phyloP scores from a whole-genome alignment of 2,888 invertebrate species.

The Lycaena phlaeas region DNA sequence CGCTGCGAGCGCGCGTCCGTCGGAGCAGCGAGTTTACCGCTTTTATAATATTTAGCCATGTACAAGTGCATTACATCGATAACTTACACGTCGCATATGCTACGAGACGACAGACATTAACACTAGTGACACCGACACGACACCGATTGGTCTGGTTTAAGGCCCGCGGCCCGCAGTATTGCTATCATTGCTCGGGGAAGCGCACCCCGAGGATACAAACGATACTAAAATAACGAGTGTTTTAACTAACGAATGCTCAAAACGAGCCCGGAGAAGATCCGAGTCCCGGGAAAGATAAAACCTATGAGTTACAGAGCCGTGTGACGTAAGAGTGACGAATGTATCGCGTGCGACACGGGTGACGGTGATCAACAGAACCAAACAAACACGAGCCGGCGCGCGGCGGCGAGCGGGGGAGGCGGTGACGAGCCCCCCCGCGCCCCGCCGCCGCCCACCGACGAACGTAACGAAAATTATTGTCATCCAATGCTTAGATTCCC shows the following conservation, averaged over 20 bases:
- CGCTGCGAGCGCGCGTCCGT: slow-evolving; percentile 5
- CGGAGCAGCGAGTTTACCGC: slow-evolving; percentile 19
- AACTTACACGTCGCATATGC: slow-evolving; percentile 32
- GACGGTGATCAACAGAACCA: no score
- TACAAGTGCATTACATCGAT: slow-evolving; percentile 36
- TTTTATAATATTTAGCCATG: slow-evolving; percentile 33
- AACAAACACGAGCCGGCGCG: neutral
- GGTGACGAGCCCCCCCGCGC: slow-evolving; percentile 25
- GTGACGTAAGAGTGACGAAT: neutral
- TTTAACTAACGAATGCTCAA: neutral
- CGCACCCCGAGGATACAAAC: slow-evolving; percentile 10
- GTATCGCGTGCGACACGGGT: neutral
- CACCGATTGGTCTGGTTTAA: slow-evolving; percentile 60
- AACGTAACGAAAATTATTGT: slow-evolving; percentile 68
- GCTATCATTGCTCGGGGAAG: slow-evolving; percentile 35
- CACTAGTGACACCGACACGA: slow-evolving; percentile 58
- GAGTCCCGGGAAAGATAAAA: neutral
- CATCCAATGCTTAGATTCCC: slow-evolving; percentile 66
- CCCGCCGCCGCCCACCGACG: slow-evolving; percentile 36
- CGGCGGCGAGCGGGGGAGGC: neutral
- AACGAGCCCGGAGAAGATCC: neutral
- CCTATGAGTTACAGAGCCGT: neutral
- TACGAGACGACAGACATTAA: slow-evolving; percentile 30
- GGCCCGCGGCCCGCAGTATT: slow-evolving; percentile 51
- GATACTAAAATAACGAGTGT: neutral